phyloP scores from a whole-genome alignment of 2,888 invertebrate genomes.

The Peribatodes rhomboidaria region DNA sequence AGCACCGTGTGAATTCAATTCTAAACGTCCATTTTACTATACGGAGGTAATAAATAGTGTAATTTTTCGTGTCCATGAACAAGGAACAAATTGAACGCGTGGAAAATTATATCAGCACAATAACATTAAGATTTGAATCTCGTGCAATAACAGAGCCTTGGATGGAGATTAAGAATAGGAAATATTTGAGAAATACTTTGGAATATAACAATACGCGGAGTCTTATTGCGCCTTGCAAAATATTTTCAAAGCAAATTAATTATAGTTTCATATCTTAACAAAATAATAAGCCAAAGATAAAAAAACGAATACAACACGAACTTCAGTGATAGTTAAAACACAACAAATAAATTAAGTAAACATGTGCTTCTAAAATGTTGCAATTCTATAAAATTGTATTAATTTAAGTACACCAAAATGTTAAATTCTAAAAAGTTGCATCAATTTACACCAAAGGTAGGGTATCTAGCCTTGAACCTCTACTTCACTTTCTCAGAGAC shows the following conservation, averaged over 20 bases:
- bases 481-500: conserved; percentile 49
- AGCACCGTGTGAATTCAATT: conserved; percentile 42
- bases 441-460: conserved; percentile 1
- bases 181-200: conserved; percentile 32
- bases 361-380: no score
- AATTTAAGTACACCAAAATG: no score
- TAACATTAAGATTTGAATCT: conserved; percentile 46
- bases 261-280: no score
- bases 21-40: conserved; percentile 39
- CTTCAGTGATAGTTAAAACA: not conserved
- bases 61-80: conserved; percentile 53
- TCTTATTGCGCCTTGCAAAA: not conserved
- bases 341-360: not conserved
- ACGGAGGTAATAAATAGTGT: conserved; percentile 35
- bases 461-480: conserved; percentile 2
- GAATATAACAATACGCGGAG: conserved; percentile 11
- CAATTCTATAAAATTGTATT: no score
- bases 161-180: conserved; percentile 31
- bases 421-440: not conserved
- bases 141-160: conserved; percentile 36
- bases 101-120: conserved; percentile 51
- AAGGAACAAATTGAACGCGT: conserved; percentile 51
- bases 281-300: not conserved
- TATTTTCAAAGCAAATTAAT: not conserved
- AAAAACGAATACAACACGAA: not conserved